Base-by-base conservation (phyloP, 2,113 vertebrate genomes). In the Eurystomus gularis region DNA sequence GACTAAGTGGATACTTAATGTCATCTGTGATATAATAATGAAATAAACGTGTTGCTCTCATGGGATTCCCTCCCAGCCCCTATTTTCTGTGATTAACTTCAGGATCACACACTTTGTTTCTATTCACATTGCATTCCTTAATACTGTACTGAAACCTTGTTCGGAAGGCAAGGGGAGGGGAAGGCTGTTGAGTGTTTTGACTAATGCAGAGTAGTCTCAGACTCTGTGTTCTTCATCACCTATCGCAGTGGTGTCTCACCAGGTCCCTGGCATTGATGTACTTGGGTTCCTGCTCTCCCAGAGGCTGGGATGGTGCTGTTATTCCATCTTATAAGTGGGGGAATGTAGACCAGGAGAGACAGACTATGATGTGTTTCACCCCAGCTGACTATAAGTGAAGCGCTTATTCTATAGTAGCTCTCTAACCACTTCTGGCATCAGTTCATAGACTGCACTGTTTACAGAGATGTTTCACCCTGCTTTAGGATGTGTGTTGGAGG, bases 21-120 rank as follows among this genome's bases (percentile, higher is more conserved):
- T 96, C 61, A 21, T 93, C 87, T 85, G 91, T 95, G 94, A 96
- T 95, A 95, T 44, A 97, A 91, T 96, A 96, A 96, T 89, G 86
- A 91, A 93, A 93, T 96, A 94, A 97, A 95, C 78, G 73, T 68
- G 60, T 64, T 0, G 0, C 35, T 95, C 94, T 86, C 86, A 1
- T 55, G 95, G 86, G 94, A 93, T 93, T 96, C 77, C 89, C 65
- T 84, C 62, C 48, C 61, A 82, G 73, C 21, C 44, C 77, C 48
- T 83, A 9, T 79, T 79, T 96, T 84, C 69, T 79, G n/a, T 87
- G 89, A 87, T 96, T 91, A 86, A 71, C 61, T 82, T 81, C 49
- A 48, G 13, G 68, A 57, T 93, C 3, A 3, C 35, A 76, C 23
- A 10, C 57, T 88, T 86, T 2, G 6, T 92, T 51, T 88, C 72